Evolutionary conservation across 2,888 invertebrate species (phyloP).

Genomic region (Drosophila anomelani): DNA sequence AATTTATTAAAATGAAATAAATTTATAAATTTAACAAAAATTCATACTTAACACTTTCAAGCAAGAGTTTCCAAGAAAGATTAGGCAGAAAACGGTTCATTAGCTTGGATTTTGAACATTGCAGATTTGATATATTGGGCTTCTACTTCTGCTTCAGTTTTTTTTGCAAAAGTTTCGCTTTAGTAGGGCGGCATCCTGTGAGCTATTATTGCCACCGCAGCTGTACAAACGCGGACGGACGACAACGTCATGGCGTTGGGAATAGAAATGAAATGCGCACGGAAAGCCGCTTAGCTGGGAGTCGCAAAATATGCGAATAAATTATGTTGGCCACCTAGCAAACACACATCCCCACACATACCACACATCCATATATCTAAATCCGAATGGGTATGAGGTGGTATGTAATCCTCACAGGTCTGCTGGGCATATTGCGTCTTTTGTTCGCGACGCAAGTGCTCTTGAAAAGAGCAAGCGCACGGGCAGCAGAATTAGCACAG

Average conservation of each 20-base stretch:
- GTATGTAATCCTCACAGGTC: conserved; percentile 39
- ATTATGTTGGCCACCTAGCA: conserved; percentile 44
- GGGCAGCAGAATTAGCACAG: conserved; percentile 27
- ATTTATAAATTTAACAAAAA: not conserved
- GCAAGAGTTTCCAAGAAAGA: no score
- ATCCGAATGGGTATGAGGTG: conserved; percentile 7
- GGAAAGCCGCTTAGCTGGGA: conserved; percentile 43
- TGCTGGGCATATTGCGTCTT: conserved; percentile 29
- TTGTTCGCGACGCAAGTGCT: conserved; percentile 36
- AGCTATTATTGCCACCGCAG: conserved; percentile 12
- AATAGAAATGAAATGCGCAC: conserved; percentile 33
- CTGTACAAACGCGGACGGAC: conserved; percentile 1
- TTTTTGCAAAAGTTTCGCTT: not conserved
- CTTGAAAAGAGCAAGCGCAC: conserved; percentile 23
- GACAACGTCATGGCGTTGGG: conserved; percentile 13
- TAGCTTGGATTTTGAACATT: no score
- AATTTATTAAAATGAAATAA: not conserved
- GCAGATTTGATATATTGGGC: not conserved
- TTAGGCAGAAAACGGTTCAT: no score
- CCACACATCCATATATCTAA: conserved; percentile 6
- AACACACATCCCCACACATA: conserved; percentile 9
- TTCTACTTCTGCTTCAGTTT: not conserved
- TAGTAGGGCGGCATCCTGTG: not conserved
- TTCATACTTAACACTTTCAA: no score
- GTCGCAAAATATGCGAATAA: conserved; percentile 47